phyloP scores from a whole-genome alignment of 2,797 vertebrate genomes.

The Sparidentex hasta region DNA sequence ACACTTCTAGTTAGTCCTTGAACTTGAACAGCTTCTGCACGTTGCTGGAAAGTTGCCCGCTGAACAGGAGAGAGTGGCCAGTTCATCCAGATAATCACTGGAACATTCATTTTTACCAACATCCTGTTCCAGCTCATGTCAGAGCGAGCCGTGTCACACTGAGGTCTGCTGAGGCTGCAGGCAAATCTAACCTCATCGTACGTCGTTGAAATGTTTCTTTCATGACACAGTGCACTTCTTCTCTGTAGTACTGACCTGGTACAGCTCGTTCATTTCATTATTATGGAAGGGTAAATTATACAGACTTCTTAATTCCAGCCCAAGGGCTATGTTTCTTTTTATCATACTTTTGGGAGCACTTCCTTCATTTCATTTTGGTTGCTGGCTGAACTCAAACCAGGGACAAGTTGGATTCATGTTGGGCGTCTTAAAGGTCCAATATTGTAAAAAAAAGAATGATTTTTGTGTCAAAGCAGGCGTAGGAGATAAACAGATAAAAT shows the following conservation, averaged over 20 bases:
- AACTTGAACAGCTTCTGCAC: background rate
- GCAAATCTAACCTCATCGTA: background rate
- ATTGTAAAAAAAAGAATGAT: too few relatives aligned
- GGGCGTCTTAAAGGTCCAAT: too few relatives aligned
- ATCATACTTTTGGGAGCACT: background rate
- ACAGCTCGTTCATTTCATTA: background rate
- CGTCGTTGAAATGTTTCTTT: background rate
- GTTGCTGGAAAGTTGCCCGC: background rate
- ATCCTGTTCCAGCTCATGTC: slow-evolving; percentile 1
- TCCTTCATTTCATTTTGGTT: background rate
- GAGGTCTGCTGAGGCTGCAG: background rate
- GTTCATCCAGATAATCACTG: background rate
- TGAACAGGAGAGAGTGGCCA: background rate
- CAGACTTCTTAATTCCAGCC: background rate
- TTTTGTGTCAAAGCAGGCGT: too few relatives aligned
- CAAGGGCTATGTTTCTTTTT: background rate
- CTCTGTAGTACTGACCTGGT: background rate
- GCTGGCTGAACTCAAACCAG: background rate
- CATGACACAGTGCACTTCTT: background rate
- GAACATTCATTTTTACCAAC: background rate
- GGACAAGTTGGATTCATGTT: background rate
- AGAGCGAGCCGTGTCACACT: background rate
- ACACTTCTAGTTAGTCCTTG: too few relatives aligned
- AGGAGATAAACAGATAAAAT: too few relatives aligned
- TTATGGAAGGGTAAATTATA: background rate